Percentiles rank a stretch among this genome's conserved stretches.
Conservation (phyloP, 2,797 vertebrate genomes). For the Hirundo rustica region DNA sequence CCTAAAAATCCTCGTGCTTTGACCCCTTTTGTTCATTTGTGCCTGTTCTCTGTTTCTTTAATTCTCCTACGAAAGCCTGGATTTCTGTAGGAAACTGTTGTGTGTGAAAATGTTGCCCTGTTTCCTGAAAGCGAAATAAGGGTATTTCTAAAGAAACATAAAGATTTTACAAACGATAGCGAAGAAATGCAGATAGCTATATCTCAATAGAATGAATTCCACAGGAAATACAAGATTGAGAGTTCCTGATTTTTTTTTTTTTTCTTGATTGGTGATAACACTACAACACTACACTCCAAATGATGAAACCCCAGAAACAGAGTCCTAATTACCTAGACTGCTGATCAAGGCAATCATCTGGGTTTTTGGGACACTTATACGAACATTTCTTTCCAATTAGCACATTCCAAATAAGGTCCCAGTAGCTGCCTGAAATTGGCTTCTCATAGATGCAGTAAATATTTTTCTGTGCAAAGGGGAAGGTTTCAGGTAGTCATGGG, state of each 20-base stretch:
- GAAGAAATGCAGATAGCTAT: background rate
- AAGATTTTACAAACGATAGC: background rate
- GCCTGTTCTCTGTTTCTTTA: background rate
- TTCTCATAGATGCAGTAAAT: constrained; percentile 2
- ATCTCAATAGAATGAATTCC: background rate
- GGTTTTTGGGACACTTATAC: constrained; percentile 44
- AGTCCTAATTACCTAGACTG: constrained; percentile 42
- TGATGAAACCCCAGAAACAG: constrained; percentile 9
- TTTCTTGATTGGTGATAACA: background rate
- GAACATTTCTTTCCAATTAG: constrained; percentile 50
- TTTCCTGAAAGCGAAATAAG: background rate
- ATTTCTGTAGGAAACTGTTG: background rate
- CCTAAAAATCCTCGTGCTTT: background rate
- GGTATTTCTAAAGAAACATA: background rate
- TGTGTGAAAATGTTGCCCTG: background rate
- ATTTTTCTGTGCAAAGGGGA: constrained; percentile 2
- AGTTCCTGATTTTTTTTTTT: background rate
- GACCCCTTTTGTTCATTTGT: background rate
- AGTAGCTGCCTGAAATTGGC: constrained; percentile 15
- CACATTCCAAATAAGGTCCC: constrained; percentile 57
- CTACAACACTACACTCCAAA: background rate
- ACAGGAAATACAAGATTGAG: background rate
- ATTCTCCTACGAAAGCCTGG: background rate
- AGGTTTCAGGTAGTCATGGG: background rate
- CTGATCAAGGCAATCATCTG: constrained; percentile 53